Evolutionary conservation across 2,888 invertebrate species (phyloP), one percentile per base, ranked within the genome.

Genomic region (Euplagia quadripunctaria): DNA sequence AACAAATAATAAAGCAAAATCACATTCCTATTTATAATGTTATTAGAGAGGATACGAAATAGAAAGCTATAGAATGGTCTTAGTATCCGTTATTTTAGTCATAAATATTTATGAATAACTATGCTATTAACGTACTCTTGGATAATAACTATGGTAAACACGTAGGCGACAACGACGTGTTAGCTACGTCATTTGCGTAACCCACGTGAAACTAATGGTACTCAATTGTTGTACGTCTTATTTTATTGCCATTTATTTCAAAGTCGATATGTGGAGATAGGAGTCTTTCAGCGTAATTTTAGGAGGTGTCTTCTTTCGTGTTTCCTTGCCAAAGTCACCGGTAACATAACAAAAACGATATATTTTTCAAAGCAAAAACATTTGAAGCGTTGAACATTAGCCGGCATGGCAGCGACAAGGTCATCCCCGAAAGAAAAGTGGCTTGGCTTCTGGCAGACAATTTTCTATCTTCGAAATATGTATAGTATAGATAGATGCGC

Each of bases 161-260:
- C 63, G 69, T 70, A 70, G 69, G 69, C 69, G 69, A 70, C 61
- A 14, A 58, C 42, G 68, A 41, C 63, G 49, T 51, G 14, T 31
- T 64, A 63, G 51, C 52, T 51, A 52, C 55, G 70, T 43, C 41
- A 52, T 17, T 65, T 42, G 31, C 2, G 61, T 46, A 46, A 49
- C 41, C 63, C 49, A 70, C 69, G 69, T 46, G 58, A 4, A 58
- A 58, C 58, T 12, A 65, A 14, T 31, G 14, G 63, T 64, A 9
- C 3, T 42, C 41, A 63, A 12, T 41, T n/a, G 65, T 63, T n/a
- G 51, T 31, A 69, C 58, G 69, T 69, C 11, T 43, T 64, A 46
- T 14, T 46, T 55, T 16, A 55, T n/a, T 55, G 55, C 17, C 52
- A 17, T 52, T 16, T 17, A 52, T 17, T 52, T 51, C 51, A 14